A percentile compares a stretch with the other conserved stretches of the same genome.
phyloP scores from a whole-genome alignment of 2,888 invertebrate genomes.

The Drosophila austrosaltans region DNA sequence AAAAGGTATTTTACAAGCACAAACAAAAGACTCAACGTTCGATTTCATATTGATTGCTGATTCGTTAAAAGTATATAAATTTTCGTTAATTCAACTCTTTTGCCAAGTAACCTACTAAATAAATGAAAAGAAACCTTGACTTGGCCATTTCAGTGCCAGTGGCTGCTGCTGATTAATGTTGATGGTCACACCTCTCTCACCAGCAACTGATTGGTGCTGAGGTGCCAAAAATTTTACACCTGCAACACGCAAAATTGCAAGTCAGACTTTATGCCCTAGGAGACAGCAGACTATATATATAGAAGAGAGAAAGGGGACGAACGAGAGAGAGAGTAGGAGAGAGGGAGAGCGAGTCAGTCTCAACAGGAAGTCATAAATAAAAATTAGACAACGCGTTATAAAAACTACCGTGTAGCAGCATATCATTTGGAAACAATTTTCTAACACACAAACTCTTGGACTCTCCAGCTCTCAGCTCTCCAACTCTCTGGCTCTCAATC shows the following conservation, averaged over 20 bases:
- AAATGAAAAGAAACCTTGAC: neutral
- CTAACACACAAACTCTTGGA: conserved; percentile 53
- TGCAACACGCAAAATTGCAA: conserved; percentile 70
- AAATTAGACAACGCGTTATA: conserved; percentile 64
- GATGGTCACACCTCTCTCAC: conserved; percentile 67
- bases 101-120: conserved; percentile 62
- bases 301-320: neutral
- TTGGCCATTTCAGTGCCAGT: conserved; percentile 32
- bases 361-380: conserved; percentile 76
- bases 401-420: conserved; percentile 55
- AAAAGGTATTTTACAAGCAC: no score
- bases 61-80: conserved; percentile 25
- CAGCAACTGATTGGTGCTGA: conserved; percentile 39
- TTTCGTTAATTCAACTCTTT: conserved; percentile 24
- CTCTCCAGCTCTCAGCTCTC: neutral
- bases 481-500: conserved; percentile 14
- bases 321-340: neutral
- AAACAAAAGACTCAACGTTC: neutral
- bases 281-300: neutral
- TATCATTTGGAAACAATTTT: conserved; percentile 74
- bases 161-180: conserved; percentile 72
- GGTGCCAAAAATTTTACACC: conserved; percentile 77
- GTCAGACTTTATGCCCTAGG: conserved; percentile 53
- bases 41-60: neutral
- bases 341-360: conserved; percentile 15